Base-by-base conservation (phyloP, 2,888 invertebrate species). In the Flexamia atlantica region DNA sequence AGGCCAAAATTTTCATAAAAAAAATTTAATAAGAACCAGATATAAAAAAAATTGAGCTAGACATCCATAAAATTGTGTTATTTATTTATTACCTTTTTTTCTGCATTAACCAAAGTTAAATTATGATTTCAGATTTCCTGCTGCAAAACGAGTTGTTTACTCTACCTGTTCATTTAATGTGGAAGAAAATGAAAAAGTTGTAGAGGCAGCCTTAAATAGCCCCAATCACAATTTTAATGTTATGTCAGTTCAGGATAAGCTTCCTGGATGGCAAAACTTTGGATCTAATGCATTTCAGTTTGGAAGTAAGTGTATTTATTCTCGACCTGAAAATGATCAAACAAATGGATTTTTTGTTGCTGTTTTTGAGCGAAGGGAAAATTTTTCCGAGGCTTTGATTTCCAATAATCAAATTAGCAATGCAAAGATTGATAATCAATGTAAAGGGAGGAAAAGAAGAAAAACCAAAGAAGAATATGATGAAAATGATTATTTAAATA, bases 291-390 rank as follows among this genome's bases (percentile, higher is more conserved):
- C 94, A 87, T 95, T 93, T 87, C 91, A 92, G 0, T 92, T 95
- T 88, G 95, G 95, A 3, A 91, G 93, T 9, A 93, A 93, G 85
- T 98, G 98, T 89, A 89, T 99, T 57, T 95, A 97, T 88, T 93
- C 97, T 0, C 93, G 92, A 86, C 94, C 96, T 0, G 93, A 95
- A 5, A 90, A 91, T 0, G 97, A 98, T 91, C 90, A 94, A 5
- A 97, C 98, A 0, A 98, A 96, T 89, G 99, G 99, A 1, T 99
- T 99, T 90, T 99, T 99, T 90, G 93, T 99, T 46, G 98, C 99
- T 0, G 93, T 98, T 80, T 95, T 99, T 88, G 96, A 96, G 89
- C 87, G 88, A 46, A 83, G 25, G 46, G 46, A 76, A 64, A 76
- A 4, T 3, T n/a, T 20, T 20, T 9, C 40, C 72, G 20, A 74